phyloP scores from a whole-genome alignment of 2,888 invertebrate genomes.

The Pseudanteris insignis region DNA sequence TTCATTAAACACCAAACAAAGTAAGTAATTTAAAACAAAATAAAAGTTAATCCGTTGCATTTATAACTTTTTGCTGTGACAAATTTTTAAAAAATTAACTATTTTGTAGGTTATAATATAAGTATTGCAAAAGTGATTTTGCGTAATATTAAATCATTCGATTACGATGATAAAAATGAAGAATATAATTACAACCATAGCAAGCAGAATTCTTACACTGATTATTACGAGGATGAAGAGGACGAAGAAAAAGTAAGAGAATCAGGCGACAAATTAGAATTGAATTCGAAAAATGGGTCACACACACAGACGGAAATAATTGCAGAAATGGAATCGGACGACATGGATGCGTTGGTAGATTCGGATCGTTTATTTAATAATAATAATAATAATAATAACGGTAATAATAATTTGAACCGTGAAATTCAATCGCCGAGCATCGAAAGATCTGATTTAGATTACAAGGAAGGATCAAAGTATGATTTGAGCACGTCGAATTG shows the following conservation, averaged over 20 bases:
- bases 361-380: too few species aligned
- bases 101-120: too few species aligned
- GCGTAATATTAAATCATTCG: conserved; percentile 24
- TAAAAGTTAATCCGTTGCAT: too few species aligned
- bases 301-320: conserved; percentile 10
- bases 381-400: too few species aligned
- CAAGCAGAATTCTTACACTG: conserved; percentile 9
- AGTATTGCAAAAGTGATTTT: conserved; percentile 5
- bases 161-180: conserved; percentile 13
- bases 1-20: too few species aligned
- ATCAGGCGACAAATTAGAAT: too few species aligned
- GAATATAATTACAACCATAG: conserved; percentile 13
- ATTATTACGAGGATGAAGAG: conserved; percentile 23
- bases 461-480: conserved; percentile 2
- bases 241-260: conserved; percentile 22
- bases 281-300: conserved; percentile 8
- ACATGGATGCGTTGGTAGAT: conserved; percentile 1
- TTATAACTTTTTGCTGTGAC: too few species aligned
- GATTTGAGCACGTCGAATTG: not conserved
- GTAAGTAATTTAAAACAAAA: too few species aligned
- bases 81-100: too few species aligned
- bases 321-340: conserved; percentile 17
- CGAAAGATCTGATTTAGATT: too few species aligned
- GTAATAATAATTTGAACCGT: too few species aligned
- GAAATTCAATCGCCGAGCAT: too few species aligned